Evolutionary conservation across 2,888 invertebrate species (phyloP), one percentile per base, ranked within the genome.

Genomic region (Tyria jacobaeae): DNA sequence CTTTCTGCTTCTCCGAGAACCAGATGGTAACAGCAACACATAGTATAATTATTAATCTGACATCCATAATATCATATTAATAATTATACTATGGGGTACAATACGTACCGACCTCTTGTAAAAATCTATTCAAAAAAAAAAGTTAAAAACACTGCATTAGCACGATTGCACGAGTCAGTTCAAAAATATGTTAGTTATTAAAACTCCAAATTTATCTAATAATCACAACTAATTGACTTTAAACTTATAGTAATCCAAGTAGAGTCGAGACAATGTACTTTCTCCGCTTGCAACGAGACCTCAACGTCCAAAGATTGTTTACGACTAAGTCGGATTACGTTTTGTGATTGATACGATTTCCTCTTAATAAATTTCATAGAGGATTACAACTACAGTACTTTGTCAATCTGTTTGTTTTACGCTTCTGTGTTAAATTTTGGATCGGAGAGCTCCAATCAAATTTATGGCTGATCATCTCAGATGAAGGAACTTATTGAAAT

Each of bases 311-410:
- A 79, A 81, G 85, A 89, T 90, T 89, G 90, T 93, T 93, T 93
- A 92, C 86, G 81, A 86, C 84, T 82, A 75, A 84, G 84, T 84
- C 80, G 91, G 89, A 89, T 92, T 89, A 91, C 89, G 77, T 86
- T 83, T 86, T 85, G 84, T 91, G 92, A 93, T 92, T 92, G 92
- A 94, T 92, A 89, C 83, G 80, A 85, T 83, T 87, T 87, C 82
- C 82, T 84, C 83, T 83, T 84, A 87, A 89, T 90, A 89, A 87
- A 89, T 88, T 86, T 87, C 78, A 77, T 64, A 78, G 66, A 78
- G 83, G 81, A 82, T 85, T 84, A 83, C 77, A 80, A 71, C 77
- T 72, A 74, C 73, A 75, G 79, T 82, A 82, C 78, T 86, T 80
- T 81, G 83, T 87, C 81, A 81, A 76, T 71, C 81, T 79, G 79